Conservation (phyloP, 2,888 invertebrate genomes). For the Cyaniris semiargus region DNA sequence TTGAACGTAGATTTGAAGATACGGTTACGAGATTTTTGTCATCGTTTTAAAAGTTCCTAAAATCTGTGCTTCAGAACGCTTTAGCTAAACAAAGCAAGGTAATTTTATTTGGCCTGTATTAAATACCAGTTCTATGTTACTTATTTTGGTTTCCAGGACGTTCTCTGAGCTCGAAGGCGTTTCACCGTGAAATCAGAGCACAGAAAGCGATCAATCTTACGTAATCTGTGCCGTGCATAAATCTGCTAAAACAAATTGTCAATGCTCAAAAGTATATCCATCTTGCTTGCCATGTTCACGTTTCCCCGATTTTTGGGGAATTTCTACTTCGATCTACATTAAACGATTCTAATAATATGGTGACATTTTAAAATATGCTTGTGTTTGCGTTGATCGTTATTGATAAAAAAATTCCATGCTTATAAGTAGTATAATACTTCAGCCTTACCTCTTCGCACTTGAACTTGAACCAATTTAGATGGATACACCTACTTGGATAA, state of each 20-base stretch:
- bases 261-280: slow-evolving; percentile 27
- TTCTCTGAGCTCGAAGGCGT: not conserved
- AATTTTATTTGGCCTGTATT: not conserved
- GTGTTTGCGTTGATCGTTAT: not conserved
- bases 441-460: too few relatives aligned
- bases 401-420: not conserved
- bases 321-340: not conserved
- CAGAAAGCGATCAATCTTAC: slow-evolving; percentile 60
- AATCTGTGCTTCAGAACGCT: not conserved
- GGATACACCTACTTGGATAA: too few relatives aligned
- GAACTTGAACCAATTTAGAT: too few relatives aligned
- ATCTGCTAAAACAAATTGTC: slow-evolving; percentile 31
- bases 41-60: too few relatives aligned
- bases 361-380: not conserved
- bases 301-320: slow-evolving; percentile 6
- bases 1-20: too few relatives aligned
- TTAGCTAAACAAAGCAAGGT: not conserved
- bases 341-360: not conserved
- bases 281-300: slow-evolving; percentile 18
- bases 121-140: not conserved
- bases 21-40: too few relatives aligned
- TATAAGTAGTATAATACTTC: too few relatives aligned
- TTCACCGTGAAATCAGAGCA: slow-evolving; percentile 43
- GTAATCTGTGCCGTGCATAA: slow-evolving; percentile 40
- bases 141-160: slow-evolving; percentile 47